Conservation (phyloP, 2,888 invertebrate species). For the Perizoma flavofasciatum region DNA sequence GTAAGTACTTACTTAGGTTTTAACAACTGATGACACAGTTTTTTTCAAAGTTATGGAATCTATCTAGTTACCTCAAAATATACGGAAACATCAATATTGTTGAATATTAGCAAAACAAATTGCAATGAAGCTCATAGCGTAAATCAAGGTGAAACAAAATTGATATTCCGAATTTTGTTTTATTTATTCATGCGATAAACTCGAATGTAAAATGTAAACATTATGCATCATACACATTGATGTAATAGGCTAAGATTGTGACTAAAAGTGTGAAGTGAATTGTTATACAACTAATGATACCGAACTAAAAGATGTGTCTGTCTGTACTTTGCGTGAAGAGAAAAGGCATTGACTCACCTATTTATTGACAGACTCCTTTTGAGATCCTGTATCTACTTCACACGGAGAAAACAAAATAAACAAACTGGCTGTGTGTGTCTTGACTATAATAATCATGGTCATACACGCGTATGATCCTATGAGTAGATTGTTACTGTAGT, state of each 20-base stretch:
- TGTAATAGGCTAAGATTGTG: conserved; percentile 23
- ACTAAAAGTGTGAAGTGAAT: conserved; percentile 42
- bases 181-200: conserved; percentile 34
- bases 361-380: conserved; percentile 35
- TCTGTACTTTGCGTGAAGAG: conserved; percentile 34
- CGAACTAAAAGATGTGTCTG: conserved; percentile 15
- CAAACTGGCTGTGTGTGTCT: conserved; percentile 24
- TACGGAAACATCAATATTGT: conserved; percentile 30
- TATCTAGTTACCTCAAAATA: conserved; percentile 14
- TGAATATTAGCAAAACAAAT: conserved; percentile 35
- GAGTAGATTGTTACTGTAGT: conserved; percentile 7
- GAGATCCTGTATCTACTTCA: conserved; percentile 28
- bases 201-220: conserved; percentile 20
- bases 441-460: conserved; percentile 18
- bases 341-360: conserved; percentile 42
- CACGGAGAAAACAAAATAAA: conserved; percentile 37
- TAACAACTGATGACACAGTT: no score
- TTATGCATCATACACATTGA: conserved; percentile 17
- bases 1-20: no score
- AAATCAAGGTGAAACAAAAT: conserved; percentile 35
- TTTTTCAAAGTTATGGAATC: neutral
- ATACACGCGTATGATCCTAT: neutral
- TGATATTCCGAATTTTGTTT: conserved; percentile 28
- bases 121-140: conserved; percentile 28
- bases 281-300: conserved; percentile 48